Evolutionary conservation across 2,113 vertebrate species (phyloP), one percentile per base, ranked within the genome.

Genomic region (Promerops cafer): DNA sequence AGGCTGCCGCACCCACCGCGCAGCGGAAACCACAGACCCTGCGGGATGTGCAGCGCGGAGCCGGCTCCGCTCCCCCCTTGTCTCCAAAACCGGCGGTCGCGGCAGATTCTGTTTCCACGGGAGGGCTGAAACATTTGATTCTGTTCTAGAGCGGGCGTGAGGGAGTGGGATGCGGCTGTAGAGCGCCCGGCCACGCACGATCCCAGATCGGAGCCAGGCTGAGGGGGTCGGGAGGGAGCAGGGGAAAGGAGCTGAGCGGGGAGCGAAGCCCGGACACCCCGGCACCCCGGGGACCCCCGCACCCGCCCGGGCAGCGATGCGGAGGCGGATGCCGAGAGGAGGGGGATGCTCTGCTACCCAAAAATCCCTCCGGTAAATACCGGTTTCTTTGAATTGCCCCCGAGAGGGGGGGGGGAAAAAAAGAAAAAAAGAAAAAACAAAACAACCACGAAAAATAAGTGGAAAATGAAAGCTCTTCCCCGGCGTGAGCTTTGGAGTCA

Each of bases 41-140:
- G 72, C 22, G 5, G 44, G 14, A 1, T 27, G 71, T 40, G 84
- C 65, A 4, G 39, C 4, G 3, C 3, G 30, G 11, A 35, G 11
- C 47, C 47, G 26, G 12, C 63, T 47, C 42, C 68, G 0, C 30
- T 60, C 30, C 3, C 27, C 16, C 5, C n/a, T 26, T 2, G 19
- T 27, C 42, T 23, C 23, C 3, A 6, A 5, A 0, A 14, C 0
- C 50, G 8, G 37, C 11, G 0, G 9, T 4, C 1, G 44, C 7
- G 4, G 33, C 47, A 26, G 54, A 1, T 33, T 72, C n/a, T 18
- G 8, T 61, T 56, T 13, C 83, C 45, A 13, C 3, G n/a, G 28
- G 10, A 21, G 18, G 20, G 37, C 8, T 28, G 61, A 30, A 78
- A 44, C 3, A 0, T 5, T 69, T 15, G 3, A 4, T 74, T 31